Base-by-base conservation (phyloP, 2,888 invertebrate genomes). In the Sturmia bella region DNA sequence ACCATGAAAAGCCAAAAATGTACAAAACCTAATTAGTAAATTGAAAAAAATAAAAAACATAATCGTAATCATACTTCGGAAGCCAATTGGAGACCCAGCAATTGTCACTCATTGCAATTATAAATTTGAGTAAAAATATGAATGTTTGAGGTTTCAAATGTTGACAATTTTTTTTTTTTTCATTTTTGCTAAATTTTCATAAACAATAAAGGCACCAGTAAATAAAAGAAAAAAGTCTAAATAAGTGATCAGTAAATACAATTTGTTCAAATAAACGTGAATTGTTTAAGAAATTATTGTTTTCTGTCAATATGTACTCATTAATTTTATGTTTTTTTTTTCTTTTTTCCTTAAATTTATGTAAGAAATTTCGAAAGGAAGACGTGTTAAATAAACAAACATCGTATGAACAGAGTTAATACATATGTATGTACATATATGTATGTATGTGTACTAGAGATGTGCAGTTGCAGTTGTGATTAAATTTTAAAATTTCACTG, bases 221-320 rank as follows among this genome's bases (percentile, higher is more conserved):
- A 3, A 21, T n/a, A 50, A 6, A 13, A 39, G 21, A 17, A 3
- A 9, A 48, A 64, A 64, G 3, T 48, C 17, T 24, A 39, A 50
- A 48, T 70, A 21, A 59, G 39, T n/a, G n/a, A 15, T 21, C 57
- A 50, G 64, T 17, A 64, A 54, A 52, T n/a, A 41, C 9, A 50
- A 72, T 52, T 72, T 72, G 11, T 54, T 32, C 11, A 76, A 69
- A 76, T n/a, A 76, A 69, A 76, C 76, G 76, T 76, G 76, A 69
- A 69, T 61, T 69, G 76, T 56, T 56, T 77, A 43, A 69, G 45
- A 68, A 76, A 52, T 68, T 50, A 13, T 48, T 41, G 12, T 39
- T 64, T 73, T 43, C 19, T 61, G 21, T 21, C 24, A 39, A 15
- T 43, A 43, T 37, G 13, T n/a, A 17, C 11, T 50, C n/a, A 59